A percentile compares a stretch with the other conserved stretches of the same genome.
These are phyloP conservation scores for Mirza zaza DNA, from an alignment of 2,113 vertebrate species.

Conservation along the genomic window DNA sequence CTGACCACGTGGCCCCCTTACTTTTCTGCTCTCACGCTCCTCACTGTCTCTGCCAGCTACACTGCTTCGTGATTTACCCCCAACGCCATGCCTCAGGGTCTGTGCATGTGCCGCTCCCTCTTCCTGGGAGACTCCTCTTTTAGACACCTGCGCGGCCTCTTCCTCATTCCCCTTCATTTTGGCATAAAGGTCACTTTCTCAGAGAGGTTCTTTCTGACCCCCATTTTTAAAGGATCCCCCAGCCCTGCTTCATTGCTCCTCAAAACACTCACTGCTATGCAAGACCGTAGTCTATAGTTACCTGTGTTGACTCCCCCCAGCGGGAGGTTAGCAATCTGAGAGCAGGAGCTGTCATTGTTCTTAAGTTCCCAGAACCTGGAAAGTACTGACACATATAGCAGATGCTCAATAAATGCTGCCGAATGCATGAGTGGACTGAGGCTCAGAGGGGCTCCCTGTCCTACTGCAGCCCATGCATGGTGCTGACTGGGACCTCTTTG, in stretches of 20 bases:
- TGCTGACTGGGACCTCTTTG: too few relatives aligned
- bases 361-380: background rate
- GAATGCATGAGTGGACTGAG: background rate
- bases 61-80: background rate
- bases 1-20: accelerated
- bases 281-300: background rate
- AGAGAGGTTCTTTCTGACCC: too few relatives aligned
- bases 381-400: background rate
- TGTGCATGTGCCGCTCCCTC: background rate
- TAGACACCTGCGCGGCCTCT: background rate
- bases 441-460: background rate
- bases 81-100: background rate
- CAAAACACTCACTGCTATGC: background rate
- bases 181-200: background rate
- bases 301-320: too few relatives aligned
- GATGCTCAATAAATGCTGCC: background rate
- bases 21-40: background rate
- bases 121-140: background rate
- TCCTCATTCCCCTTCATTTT: background rate
- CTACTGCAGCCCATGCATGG: accelerated
- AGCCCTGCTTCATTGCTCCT: background rate
- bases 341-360: background rate
- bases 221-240: background rate
- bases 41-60: background rate
- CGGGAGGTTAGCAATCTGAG: background rate